Percentiles rank a stretch among this genome's conserved stretches.
These are phyloP conservation scores for Heteromyza rotundicornis DNA, from an alignment of 2,888 invertebrate species.

Conservation along the genomic window DNA sequence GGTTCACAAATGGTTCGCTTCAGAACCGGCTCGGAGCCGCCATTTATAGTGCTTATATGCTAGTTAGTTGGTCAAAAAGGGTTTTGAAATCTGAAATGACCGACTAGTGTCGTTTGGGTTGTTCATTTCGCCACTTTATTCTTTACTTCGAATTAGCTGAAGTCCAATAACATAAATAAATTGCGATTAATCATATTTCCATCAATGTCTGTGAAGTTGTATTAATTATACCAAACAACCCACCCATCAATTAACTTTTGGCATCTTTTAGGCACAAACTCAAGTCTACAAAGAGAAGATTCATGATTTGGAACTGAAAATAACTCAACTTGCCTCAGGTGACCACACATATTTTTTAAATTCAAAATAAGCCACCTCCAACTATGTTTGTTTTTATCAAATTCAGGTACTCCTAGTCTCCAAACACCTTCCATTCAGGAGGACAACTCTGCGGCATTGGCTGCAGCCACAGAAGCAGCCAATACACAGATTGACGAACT, in stretches of 20 bases:
- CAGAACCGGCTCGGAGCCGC: too few relatives aligned
- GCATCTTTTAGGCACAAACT: conserved; percentile 52
- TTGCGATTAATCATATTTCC: neutral
- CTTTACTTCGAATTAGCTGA: too few relatives aligned
- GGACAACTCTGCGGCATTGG: conserved; percentile 32
- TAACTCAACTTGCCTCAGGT: conserved; percentile 47
- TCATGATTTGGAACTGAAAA: conserved; percentile 53
- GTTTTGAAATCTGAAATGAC: too few relatives aligned
- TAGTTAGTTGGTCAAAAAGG: too few relatives aligned
- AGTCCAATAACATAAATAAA: too few relatives aligned
- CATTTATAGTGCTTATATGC: too few relatives aligned
- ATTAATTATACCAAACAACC: neutral
- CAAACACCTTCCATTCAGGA: conserved; percentile 28
- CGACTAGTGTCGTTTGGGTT: too few relatives aligned
- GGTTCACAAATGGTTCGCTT: too few relatives aligned
- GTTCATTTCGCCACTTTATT: too few relatives aligned
- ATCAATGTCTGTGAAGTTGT: conserved; percentile 1
- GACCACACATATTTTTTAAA: too few relatives aligned
- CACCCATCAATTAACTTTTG: neutral
- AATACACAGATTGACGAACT: conserved; percentile 34
- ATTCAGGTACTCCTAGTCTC: conserved; percentile 42
- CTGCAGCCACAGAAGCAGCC: conserved; percentile 31
- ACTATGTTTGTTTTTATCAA: too few relatives aligned
- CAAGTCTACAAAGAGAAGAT: conserved; percentile 61
- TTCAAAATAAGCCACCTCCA: too few relatives aligned